Evolutionary conservation across 2,113 vertebrate genomes (phyloP), one percentile per base, ranked within the genome.

Genomic region (Silurus asotus): DNA sequence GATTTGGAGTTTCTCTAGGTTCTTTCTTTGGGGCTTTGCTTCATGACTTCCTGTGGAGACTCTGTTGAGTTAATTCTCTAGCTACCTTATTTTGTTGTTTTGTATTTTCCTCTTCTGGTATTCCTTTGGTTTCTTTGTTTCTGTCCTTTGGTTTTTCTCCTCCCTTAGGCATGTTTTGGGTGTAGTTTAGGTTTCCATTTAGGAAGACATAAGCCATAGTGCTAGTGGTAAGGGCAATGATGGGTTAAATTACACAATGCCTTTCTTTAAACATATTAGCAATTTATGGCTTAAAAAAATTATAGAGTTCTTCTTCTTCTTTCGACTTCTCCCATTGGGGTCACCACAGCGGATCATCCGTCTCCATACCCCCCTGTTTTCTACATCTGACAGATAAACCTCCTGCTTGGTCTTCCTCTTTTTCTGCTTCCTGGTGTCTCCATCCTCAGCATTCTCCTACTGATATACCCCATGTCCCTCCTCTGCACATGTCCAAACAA

Each of bases 141-240:
- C 48, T n/a, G 11, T 65, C 62, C 23, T 65, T n/a, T 67, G 11
- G 65, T 28, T 11, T 11, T 67, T 20, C 37, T 72, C 69, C 37
- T 20, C 37, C 37, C 37, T 72, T 6, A n/a, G 6, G 28, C 8
- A 5, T 70, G 67, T 20, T 37, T 72, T 48, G 37, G 37, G 37
- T 37, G 37, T 67, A 6, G 3, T 37, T 45, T 70, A 9, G 0
- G 5, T 17, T 80, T 19, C 9, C 25, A 37, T 62, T 59, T 76
- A 93, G 89, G 49, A 94, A 70, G 87, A 84, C 19, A 19, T 1
- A 23, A 19, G 10, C 20, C 74, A 76, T 53, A 25, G 53, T 10
- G 1, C 70, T 72, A 4, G 37, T 53, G 1, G 84, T 48, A 72
- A 48, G 15, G 9, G 37, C n/a, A 65, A 37, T 62, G 55, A 51